phyloP scores from a whole-genome alignment of 2,113 vertebrate species.

The Microcebus griseorufus region DNA sequence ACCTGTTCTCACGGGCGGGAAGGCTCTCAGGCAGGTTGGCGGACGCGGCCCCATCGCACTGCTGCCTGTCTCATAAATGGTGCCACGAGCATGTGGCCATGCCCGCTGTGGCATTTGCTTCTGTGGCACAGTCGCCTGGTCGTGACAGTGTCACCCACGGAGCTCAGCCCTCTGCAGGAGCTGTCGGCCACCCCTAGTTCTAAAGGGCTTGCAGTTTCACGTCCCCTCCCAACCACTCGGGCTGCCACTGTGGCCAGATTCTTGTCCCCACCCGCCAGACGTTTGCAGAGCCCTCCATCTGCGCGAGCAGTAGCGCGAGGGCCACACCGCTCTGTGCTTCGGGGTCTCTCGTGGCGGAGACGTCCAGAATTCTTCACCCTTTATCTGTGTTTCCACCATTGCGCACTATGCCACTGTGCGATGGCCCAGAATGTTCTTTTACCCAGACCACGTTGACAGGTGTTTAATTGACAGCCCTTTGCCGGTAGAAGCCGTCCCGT shows the following conservation, averaged over 20 bases:
- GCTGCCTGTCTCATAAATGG: not conserved
- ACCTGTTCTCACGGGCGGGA: not conserved
- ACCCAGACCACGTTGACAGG: too few relatives aligned
- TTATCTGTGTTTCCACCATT: not conserved
- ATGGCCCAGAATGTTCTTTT: too few relatives aligned
- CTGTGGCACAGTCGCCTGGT: not conserved
- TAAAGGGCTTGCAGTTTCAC: not conserved
- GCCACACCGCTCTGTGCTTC: not conserved
- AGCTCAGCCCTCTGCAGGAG: not conserved
- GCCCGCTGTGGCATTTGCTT: too few relatives aligned
- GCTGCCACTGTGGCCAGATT: not conserved
- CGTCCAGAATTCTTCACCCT: not conserved
- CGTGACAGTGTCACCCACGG: rapidly evolving
- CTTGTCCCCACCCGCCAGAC: not conserved
- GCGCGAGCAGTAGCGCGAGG: rapidly evolving
- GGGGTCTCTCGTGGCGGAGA: not conserved
- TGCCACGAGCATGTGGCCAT: rapidly evolving
- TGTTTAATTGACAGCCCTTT: too few relatives aligned
- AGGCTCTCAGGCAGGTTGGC: not conserved
- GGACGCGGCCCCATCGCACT: rapidly evolving
- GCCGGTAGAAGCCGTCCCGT: not conserved
- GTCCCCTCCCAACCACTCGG: not conserved
- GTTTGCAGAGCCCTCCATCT: too few relatives aligned
- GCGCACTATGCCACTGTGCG: too few relatives aligned
- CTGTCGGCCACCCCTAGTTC: not conserved